Evolutionary conservation across 1,140 invertebrate species (phyloP), one percentile per base, ranked within the genome.

Genomic region (Nilaparvata lugens): DNA sequence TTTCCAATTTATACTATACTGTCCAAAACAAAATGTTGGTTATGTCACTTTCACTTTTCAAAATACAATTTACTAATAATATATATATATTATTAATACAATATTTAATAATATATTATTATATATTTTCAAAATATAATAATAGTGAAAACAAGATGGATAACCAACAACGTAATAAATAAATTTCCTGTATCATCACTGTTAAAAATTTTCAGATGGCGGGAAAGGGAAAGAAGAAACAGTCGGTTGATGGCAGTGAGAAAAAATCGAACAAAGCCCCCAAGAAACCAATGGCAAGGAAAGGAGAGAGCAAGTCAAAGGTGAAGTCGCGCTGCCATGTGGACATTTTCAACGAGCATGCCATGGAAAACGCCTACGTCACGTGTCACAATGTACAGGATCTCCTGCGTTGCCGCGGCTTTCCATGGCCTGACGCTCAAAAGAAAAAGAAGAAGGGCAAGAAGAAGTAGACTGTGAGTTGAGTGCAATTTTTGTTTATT

Each of bases 301-400:
- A 82, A 63, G 74, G 75, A 61, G 78, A 76, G 1, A 80, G 82
- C 16, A 83, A 83, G 63, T 73, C 75, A 1, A 79, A 81, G 63
- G 81, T 79, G 4, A 69, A 69, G 61, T 70, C 76, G 11, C 75
- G 76, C 68, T 83, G 81, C 62, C 81, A 83, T 14, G 85, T 89
- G 38, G 89, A 93, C 64, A 87, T 92, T 62, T 85, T 92, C 58
- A 91, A 86, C 56, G 87, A 90, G 64, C 83, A 85, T n/a, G 88
- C 88, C 0, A 90, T 93, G 85, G 85, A 90, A 64, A 93, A 93
- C 69, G 89, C 89, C 3, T 93, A 93, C 70, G 88, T 88, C 67
- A 88, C 86, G 1, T 93, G 89, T 68, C 90, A 93, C 66, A 93
- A 91, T 73, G 84, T 93, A 0, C 89, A 91, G 74, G 89, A 92